Percentiles rank a stretch among this genome's conserved stretches.
These are phyloP conservation scores for Myzus persicae DNA, from an alignment of 1,140 invertebrate species.

Conservation along the genomic window DNA sequence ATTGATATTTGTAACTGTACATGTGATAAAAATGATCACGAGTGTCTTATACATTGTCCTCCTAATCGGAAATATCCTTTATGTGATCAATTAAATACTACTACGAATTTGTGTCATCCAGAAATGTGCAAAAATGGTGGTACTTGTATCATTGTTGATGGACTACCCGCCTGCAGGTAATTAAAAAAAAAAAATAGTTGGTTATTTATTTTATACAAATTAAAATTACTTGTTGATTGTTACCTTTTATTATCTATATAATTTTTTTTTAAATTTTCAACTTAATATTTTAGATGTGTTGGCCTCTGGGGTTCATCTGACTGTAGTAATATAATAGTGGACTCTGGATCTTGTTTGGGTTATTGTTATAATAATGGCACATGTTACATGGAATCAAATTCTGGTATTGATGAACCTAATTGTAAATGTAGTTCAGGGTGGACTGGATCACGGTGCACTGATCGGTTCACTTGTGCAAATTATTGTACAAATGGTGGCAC, in stretches of 20 bases:
- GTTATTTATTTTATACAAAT: neutral
- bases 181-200: slow-evolving; percentile 49
- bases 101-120: slow-evolving; percentile 40
- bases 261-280: neutral
- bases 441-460: slow-evolving; percentile 69
- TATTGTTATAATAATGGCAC: slow-evolving; percentile 58
- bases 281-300: slow-evolving; percentile 45
- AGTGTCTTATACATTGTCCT: slow-evolving; percentile 17
- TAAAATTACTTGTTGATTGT: neutral
- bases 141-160: slow-evolving; percentile 64
- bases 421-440: slow-evolving; percentile 65
- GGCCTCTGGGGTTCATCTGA: slow-evolving; percentile 45
- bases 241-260: no score
- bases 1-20: slow-evolving; percentile 65
- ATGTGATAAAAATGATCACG: slow-evolving; percentile 58
- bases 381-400: slow-evolving; percentile 50
- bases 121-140: slow-evolving; percentile 66
- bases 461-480: slow-evolving; percentile 67
- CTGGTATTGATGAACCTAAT: slow-evolving; percentile 22
- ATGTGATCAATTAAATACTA: slow-evolving; percentile 45
- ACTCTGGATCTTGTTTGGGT: slow-evolving; percentile 40
- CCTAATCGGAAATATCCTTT: slow-evolving; percentile 20
- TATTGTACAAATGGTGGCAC: slow-evolving; percentile 70
- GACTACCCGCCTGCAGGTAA: slow-evolving; percentile 65
- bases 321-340: slow-evolving; percentile 47